Conservation (phyloP, 2,888 invertebrate genomes). For the Lasius fuliginosus region DNA sequence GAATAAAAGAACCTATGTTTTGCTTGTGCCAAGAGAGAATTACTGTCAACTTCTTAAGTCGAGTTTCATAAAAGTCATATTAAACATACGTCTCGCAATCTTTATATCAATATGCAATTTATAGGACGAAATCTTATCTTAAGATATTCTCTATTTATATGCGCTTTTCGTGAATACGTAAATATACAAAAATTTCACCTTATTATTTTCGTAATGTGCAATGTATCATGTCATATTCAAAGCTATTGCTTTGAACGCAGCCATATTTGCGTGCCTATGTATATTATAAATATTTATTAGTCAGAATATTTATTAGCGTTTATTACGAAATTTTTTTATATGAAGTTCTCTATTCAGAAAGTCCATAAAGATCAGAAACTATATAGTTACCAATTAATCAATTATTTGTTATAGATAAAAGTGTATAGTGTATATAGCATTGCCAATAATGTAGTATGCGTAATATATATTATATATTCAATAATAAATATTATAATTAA, state of each 20-base stretch:
- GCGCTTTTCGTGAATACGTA: background rate
- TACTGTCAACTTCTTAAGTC: background rate
- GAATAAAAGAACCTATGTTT: conserved; percentile 44
- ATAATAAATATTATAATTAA: conserved; percentile 21
- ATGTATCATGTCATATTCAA: conserved; percentile 28
- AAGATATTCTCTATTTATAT: conserved; percentile 21
- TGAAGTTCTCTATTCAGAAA: background rate
- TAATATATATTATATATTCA: conserved; percentile 25
- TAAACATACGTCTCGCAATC: conserved; percentile 8
- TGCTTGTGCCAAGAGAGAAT: conserved; percentile 40
- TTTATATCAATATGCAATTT: conserved; percentile 30
- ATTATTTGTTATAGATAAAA: background rate
- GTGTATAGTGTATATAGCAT: background rate
- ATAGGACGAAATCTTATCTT: conserved; percentile 18
- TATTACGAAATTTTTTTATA: background rate
- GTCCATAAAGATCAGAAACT: background rate
- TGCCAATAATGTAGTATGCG: background rate
- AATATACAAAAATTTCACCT: conserved; percentile 18
- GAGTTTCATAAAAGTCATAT: background rate
- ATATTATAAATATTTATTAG: background rate
- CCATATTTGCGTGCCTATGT: conserved; percentile 33
- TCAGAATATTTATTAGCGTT: background rate
- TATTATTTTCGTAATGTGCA: conserved; percentile 40
- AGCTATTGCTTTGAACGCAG: conserved; percentile 24
- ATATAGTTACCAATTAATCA: conserved; percentile 18